Evolutionary conservation across 2,888 invertebrate species (phyloP).

Genomic region (Rhingia campestris): DNA sequence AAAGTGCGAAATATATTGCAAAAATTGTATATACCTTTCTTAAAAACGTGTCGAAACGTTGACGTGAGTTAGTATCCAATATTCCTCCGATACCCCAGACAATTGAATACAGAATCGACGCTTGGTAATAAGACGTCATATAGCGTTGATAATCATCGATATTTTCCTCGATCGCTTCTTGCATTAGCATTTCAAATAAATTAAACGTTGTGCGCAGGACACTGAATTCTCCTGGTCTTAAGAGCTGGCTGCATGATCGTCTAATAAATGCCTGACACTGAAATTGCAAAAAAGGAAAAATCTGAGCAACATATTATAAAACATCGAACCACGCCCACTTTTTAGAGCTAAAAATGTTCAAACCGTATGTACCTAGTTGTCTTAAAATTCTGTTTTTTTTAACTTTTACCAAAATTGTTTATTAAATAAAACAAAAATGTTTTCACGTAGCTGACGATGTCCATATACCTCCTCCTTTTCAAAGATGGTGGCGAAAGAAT

Average conservation of each 20-base stretch:
- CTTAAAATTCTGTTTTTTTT: too few species aligned
- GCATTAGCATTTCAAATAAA: conserved; percentile 90
- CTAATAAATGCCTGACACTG: conserved; percentile 86
- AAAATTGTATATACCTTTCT: conserved; percentile 80
- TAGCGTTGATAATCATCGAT: conserved; percentile 88
- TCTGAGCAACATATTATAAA: neutral
- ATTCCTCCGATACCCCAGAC: conserved; percentile 94
- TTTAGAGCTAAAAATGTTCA: too few species aligned
- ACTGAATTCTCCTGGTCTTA: conserved; percentile 89
- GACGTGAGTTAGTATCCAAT: conserved; percentile 88
- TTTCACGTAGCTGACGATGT: too few species aligned
- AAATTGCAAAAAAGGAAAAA: neutral
- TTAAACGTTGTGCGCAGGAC: conserved; percentile 88
- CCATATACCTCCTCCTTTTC: too few species aligned
- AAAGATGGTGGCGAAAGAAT: too few species aligned
- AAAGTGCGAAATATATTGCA: neutral
- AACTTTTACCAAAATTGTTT: too few species aligned
- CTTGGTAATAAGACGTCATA: conserved; percentile 89
- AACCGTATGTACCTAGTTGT: too few species aligned
- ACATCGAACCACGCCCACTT: too few species aligned
- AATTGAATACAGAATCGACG: conserved; percentile 88
- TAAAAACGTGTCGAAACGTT: conserved; percentile 86
- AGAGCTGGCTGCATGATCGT: conserved; percentile 86
- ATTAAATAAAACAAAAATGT: too few species aligned
- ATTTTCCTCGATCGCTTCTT: conserved; percentile 87